These are phyloP conservation scores for Lasioglossum vierecki DNA, from an alignment of 2,888 invertebrate genomes.

Conservation along the genomic window DNA sequence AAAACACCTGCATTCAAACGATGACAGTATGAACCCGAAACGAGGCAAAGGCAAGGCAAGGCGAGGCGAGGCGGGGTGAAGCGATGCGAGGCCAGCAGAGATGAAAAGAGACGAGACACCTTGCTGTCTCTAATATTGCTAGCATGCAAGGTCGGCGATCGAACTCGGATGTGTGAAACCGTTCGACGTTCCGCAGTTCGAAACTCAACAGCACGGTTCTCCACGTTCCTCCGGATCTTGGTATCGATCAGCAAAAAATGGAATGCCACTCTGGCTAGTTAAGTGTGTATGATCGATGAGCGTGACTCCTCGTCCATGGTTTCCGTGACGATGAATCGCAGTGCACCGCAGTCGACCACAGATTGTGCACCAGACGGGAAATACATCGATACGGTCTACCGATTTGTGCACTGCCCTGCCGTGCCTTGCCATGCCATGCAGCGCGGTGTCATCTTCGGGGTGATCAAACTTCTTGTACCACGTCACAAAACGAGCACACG, in stretches of 20 bases:
- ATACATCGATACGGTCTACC: slow-evolving; percentile 9
- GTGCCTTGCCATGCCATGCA: neutral
- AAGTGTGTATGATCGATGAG: slow-evolving; percentile 30
- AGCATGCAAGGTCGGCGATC: neutral
- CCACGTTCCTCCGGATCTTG: neutral
- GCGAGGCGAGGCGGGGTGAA: neutral
- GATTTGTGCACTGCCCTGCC: neutral
- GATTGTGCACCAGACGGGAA: slow-evolving; percentile 35
- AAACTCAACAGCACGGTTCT: neutral
- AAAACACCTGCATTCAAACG: neutral
- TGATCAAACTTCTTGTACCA: neutral
- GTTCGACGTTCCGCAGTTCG: neutral
- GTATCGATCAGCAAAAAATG: neutral
- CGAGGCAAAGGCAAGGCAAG: neutral
- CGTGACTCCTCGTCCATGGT: neutral
- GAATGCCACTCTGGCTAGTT: slow-evolving; percentile 14
- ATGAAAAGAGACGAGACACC: neutral
- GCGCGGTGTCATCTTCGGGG: neutral
- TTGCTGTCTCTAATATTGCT: neutral
- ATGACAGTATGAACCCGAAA: neutral
- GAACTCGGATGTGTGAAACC: neutral
- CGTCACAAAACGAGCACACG: neutral
- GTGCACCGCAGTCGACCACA: slow-evolving; percentile 9
- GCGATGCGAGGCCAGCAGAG: neutral
- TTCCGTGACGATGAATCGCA: slow-evolving; percentile 5